Base-by-base conservation (phyloP, 2,113 vertebrate genomes). In the Sialia sialis region DNA sequence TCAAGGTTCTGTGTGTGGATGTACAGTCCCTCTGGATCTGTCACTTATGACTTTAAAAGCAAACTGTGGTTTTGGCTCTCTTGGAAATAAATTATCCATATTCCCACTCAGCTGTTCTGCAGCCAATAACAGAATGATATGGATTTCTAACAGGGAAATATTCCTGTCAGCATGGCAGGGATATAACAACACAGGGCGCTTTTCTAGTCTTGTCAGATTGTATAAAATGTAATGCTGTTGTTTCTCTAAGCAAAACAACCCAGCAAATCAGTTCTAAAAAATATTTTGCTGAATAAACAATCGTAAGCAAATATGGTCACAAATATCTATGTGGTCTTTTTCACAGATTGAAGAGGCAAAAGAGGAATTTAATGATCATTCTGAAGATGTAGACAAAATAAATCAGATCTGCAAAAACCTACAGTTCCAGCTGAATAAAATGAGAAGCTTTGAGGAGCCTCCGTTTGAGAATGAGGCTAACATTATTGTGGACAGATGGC, bases 381-480 rank as follows among this genome's bases (percentile, higher is more conserved):
- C 97, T 46, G 97, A 98, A 87, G 92, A 94, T 22, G 98, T 99
- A 84, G 99, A 99, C 64, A 98, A 98, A 95, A 98, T 99, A 95
- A 98, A 98, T 89, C 97, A 97, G 25, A 98, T 99, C 83, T 99
- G 98, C 91, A 98, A 98, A 97, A 99, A 98, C 92, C 97, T 99
- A 46, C 99, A 99, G 70, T 98, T 98, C 67, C 98, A 99, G 52
- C 97, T 99, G 74, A 99, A 99, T 96, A 99, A 97, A 97, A 98
- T 99, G 96, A 98, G 98, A 27, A 98, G 98, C 93, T 99, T 98
- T 95, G 97, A 98, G n/a, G 98, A 99, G 38, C 95, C 98, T 14
- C 98, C 98, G 0, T 99, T 99, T 21, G 98, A 99, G 92, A 97
- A 98, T 7, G 99, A 99, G 91, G 98, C 99, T 49, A 98, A 99